phyloP scores from a whole-genome alignment of 2,113 vertebrate species.

The Mellivora capensis region DNA sequence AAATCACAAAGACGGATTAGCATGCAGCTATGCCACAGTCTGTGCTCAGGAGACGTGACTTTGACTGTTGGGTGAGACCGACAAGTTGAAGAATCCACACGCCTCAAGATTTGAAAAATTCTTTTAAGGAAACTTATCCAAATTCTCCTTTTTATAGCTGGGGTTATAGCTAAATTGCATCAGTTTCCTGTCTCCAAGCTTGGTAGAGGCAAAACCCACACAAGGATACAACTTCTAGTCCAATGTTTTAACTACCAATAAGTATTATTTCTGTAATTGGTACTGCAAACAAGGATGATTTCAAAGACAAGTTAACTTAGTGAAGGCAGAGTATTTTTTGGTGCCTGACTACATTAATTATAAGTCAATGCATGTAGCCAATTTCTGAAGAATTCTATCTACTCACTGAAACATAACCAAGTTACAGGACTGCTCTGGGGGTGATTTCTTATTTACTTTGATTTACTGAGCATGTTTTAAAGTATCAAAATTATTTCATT shows the following conservation, averaged over 20 bases:
- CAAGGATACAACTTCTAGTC: neutral
- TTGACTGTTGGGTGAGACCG: neutral
- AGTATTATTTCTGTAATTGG: neutral
- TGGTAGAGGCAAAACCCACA: neutral
- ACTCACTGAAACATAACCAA: conserved; percentile 13
- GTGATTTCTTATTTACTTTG: neutral
- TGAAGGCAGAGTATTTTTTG: neutral
- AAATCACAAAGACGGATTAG: neutral
- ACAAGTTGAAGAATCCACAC: neutral
- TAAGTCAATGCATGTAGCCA: neutral
- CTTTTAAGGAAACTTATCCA: neutral
- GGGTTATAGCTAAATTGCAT: neutral
- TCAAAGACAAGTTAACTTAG: neutral
- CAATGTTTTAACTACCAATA: neutral
- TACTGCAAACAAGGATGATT: neutral
- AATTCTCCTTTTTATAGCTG: neutral
- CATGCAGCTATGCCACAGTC: neutral
- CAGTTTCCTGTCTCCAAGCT: neutral
- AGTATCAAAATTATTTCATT: neutral
- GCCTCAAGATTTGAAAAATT: neutral
- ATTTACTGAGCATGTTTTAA: conserved; percentile 32
- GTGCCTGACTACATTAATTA: conserved; percentile 1
- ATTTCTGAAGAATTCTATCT: conserved; percentile 13
- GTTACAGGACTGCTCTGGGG: neutral
- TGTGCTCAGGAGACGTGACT: neutral